Base-by-base conservation (phyloP, 2,888 invertebrate genomes). In the Tortricodes alternella region DNA sequence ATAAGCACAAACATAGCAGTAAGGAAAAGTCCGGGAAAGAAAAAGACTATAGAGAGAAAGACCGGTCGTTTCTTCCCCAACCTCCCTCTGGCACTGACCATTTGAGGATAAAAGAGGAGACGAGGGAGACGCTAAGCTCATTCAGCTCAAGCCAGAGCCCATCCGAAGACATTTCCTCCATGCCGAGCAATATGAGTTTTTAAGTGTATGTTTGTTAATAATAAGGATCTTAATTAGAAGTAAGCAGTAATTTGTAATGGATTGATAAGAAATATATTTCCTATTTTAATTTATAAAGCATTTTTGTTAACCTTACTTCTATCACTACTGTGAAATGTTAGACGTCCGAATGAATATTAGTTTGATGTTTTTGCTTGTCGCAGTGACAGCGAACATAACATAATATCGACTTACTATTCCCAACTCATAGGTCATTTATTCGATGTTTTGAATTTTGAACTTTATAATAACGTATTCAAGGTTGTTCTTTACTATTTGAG, bases 1-100 rank as follows among this genome's bases (percentile, higher is more conserved):
- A 97, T 73, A 97, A 97, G 74, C 96, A 97, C 76, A 97, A 96
- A 68, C 96, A 96, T 75, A 95, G 86, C 74, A 88, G 79, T 62
- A 89, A 87, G 66, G 88, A 88, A 34, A 85, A 83, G 56, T 63
- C 68, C 1, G 65, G 68, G 8, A 81, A 80, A 60, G 83, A 93
- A 46, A 92, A 93, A 72, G 92, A 93, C 1, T 76, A 83, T 24
- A 89, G 85, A 63, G 91, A 91, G 23, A 83, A 74, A 49, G 78
- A 76, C 58, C 67, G 69, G 7, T 67, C 74, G 0, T 41, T 80
- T 11, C 66, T 68, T 0, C 70, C 82, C 6, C 74, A 74, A 1
- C 86, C 91, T 74, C 77, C 80, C 0, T 83, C 89, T 0, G 78
- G 71, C 46, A 83, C 86, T 0, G 92, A 92, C 4, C 92, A 92